Evolutionary conservation across 2,888 invertebrate genomes (phyloP), one percentile per base, ranked within the genome.

Genomic region (Tachina grossa): DNA sequence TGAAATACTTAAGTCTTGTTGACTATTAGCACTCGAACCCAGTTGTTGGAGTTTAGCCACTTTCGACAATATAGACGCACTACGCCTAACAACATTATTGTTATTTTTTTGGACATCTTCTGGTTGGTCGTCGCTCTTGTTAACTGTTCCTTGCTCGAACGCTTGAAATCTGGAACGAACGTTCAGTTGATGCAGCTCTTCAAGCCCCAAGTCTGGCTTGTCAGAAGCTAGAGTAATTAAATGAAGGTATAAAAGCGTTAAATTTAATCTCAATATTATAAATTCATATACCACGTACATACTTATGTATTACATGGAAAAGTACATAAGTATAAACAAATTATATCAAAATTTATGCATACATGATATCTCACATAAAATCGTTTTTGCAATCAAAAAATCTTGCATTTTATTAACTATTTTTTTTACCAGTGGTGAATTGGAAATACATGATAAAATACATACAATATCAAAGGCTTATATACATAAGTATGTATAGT

Each of bases 151-250:
- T 83, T 92, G 90, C 83, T 97, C 97, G 93, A 97, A 97, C 88
- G 97, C 95, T 92, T 97, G 95, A 93, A 97, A 97, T 85, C 96
- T 94, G 45, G 97, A 96, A 92, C 96, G 96, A 13, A 97, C 96
- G 92, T 97, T 97, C 87, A 97, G 93, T 87, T 95, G 94, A 45
- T 96, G 95, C 72, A 97, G 93, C 91, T 97, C 97, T 88, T 97
- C 96, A 13, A 97, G 93, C 1, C 97, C 97, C 66, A 97, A 94
- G 92, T 97, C 96, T 3, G 97, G 96, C 90, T 97, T 97, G 92
- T 97, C 96, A 79, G 97, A 97, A 53, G 97, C 97, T 97, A 39
- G 3, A 39, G n/a, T 11, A 61, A 43, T 61, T 61, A 16, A 43
- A 31, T 31, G 31, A 51, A 51, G 14, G 16, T 51, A 8, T 8